Evolutionary conservation across 2,113 vertebrate genomes (phyloP).

Genomic region (Isurus oxyrinchus): DNA sequence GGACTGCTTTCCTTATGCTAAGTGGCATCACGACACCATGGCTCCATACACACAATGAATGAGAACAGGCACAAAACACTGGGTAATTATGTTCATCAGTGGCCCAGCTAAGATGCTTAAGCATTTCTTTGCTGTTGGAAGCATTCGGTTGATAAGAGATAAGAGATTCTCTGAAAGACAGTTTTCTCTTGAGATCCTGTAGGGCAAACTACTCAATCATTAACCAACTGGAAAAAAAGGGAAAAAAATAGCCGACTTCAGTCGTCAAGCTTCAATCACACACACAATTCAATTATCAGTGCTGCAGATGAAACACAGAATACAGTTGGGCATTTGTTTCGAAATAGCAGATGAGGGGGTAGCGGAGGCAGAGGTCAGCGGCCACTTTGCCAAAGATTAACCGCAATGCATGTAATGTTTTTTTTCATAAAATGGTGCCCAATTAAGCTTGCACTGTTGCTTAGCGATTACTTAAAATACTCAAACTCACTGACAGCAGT

Average conservation of each 20-base stretch:
- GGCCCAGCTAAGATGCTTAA: not conserved
- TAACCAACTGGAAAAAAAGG: not conserved
- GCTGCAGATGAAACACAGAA: not conserved
- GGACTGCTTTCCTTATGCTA: not conserved
- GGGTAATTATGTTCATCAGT: constrained; percentile 21
- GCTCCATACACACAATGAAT: not conserved
- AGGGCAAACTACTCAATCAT: not conserved
- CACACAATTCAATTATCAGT: not conserved
- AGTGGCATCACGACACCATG: not conserved
- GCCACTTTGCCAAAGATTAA: constrained; percentile 33
- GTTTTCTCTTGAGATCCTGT: not conserved
- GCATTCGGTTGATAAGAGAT: not conserved
- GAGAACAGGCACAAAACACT: not conserved
- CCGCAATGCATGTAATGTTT: not conserved
- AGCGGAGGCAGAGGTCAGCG: not conserved
- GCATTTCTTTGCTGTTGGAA: constrained; percentile 2
- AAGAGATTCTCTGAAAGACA: not conserved
- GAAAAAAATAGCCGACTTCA: not conserved
- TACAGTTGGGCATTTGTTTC: not conserved
- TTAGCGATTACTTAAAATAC: not conserved
- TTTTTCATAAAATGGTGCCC: not conserved
- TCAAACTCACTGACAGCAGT: not conserved
- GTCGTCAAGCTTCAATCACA: not conserved
- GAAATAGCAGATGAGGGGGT: not conserved
- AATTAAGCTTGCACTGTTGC: not conserved